Evolutionary conservation across 2,888 invertebrate species (phyloP).

Genomic region (Anticlea derivata): DNA sequence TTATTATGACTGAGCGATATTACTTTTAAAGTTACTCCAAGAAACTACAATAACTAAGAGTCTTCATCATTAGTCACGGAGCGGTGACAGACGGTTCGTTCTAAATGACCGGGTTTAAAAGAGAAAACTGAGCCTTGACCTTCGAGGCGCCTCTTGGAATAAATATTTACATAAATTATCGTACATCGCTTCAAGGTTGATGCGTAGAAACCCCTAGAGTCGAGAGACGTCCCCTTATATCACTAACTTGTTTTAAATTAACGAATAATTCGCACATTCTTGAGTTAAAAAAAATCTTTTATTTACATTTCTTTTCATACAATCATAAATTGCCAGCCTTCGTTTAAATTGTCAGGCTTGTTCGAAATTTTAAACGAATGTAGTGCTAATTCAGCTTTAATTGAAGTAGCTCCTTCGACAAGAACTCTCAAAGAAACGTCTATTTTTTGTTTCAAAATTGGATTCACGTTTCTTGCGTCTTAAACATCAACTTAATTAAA

Average conservation of each 20-base stretch:
- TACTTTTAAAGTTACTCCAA: not conserved
- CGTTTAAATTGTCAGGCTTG: slow-evolving; percentile 6
- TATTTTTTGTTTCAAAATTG: slow-evolving; percentile 14
- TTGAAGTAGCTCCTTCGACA: slow-evolving; percentile 15
- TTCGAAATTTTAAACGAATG: slow-evolving; percentile 12
- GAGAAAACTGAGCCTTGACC: slow-evolving; percentile 33
- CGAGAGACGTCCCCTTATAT: not conserved
- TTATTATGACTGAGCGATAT: slow-evolving; percentile 2
- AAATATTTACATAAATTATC: slow-evolving; percentile 29
- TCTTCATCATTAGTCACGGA: slow-evolving; percentile 7
- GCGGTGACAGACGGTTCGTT: slow-evolving; percentile 8
- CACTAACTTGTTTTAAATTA: slow-evolving; percentile 1
- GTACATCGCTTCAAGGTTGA: slow-evolving; percentile 12
- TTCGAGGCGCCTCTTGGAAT: slow-evolving; percentile 20
- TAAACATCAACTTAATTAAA: slow-evolving; percentile 13
- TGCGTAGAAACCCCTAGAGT: not conserved
- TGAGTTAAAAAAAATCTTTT: not conserved
- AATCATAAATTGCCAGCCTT: slow-evolving; percentile 1
- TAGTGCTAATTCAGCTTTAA: slow-evolving; percentile 24
- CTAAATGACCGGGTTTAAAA: slow-evolving; percentile 24
- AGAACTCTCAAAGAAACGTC: slow-evolving; percentile 12
- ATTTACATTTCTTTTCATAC: not conserved
- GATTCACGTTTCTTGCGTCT: slow-evolving; percentile 13
- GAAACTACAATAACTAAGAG: not conserved
- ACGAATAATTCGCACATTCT: not conserved